A percentile compares a stretch with the other conserved stretches of the same genome.
Conservation (phyloP, 2,888 invertebrate genomes). For the Phasia obesa region DNA sequence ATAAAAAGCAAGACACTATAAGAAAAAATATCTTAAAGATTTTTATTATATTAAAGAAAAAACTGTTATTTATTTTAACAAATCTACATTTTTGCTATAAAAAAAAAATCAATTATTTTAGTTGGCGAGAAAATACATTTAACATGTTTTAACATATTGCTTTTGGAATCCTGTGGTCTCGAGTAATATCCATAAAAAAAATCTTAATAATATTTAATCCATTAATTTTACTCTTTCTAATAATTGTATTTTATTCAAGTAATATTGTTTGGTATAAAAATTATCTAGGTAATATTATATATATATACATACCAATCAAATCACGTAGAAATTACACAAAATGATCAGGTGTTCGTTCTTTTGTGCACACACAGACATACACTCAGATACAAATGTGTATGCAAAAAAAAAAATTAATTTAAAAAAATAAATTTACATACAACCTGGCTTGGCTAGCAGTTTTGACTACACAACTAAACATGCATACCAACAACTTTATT, state of each 20-base stretch:
- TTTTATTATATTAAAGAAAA: too few relatives aligned
- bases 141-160: too few relatives aligned
- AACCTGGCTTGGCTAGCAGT: slow-evolving; percentile 31
- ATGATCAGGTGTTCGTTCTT: slow-evolving; percentile 63
- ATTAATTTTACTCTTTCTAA: slow-evolving; percentile 29
- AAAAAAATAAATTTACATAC: background rate
- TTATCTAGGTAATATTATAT: slow-evolving; percentile 49
- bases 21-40: too few relatives aligned
- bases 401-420: too few relatives aligned
- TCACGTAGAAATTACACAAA: slow-evolving; percentile 61
- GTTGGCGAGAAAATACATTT: too few relatives aligned
- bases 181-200: slow-evolving; percentile 14
- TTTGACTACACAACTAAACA: slow-evolving; percentile 17
- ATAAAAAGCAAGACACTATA: too few relatives aligned
- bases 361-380: slow-evolving; percentile 16
- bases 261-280: slow-evolving; percentile 50
- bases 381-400: background rate
- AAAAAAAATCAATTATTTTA: too few relatives aligned
- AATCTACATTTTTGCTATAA: too few relatives aligned
- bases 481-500: slow-evolving; percentile 26
- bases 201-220: slow-evolving; percentile 33
- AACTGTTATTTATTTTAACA: too few relatives aligned
- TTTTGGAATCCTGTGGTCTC: background rate
- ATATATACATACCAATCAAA: slow-evolving; percentile 43
- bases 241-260: background rate